phyloP scores from a whole-genome alignment of 2,113 vertebrate genomes.

The Machaerirhynchus nigripectus region DNA sequence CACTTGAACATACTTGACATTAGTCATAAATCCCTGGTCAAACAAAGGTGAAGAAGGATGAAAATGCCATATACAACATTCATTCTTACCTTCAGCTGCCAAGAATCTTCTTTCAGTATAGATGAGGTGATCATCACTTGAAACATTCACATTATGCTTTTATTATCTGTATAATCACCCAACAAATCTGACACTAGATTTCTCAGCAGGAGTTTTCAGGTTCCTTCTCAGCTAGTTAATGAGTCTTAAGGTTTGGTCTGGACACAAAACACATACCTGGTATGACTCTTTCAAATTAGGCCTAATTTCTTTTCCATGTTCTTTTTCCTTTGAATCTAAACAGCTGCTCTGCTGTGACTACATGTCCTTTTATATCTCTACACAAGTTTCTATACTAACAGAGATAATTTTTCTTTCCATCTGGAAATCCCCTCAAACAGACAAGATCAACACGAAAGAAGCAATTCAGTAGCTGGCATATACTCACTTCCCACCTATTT shows the following conservation, averaged over 20 bases:
- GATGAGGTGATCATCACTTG: background rate
- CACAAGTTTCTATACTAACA: background rate
- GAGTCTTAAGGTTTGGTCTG: background rate
- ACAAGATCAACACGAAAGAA: background rate
- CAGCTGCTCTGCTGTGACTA: background rate
- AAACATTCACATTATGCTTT: background rate
- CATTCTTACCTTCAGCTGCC: background rate
- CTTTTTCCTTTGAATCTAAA: background rate
- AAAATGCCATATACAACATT: background rate
- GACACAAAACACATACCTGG: background rate
- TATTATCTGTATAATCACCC: background rate
- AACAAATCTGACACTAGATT: background rate
- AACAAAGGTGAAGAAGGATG: background rate
- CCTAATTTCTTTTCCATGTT: background rate
- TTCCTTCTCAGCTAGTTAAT: background rate
- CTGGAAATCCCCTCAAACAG: background rate
- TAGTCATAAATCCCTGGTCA: conserved; percentile 4
- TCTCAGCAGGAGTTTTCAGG: background rate
- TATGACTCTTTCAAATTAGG: background rate
- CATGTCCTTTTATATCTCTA: background rate
- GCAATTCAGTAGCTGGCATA: background rate
- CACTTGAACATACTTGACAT: background rate
- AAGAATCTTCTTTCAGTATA: background rate
- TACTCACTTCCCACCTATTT: background rate
- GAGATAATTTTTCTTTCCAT: background rate